These are phyloP conservation scores for Apus apus DNA, from an alignment of 2,113 vertebrate genomes.

Conservation along the genomic window DNA sequence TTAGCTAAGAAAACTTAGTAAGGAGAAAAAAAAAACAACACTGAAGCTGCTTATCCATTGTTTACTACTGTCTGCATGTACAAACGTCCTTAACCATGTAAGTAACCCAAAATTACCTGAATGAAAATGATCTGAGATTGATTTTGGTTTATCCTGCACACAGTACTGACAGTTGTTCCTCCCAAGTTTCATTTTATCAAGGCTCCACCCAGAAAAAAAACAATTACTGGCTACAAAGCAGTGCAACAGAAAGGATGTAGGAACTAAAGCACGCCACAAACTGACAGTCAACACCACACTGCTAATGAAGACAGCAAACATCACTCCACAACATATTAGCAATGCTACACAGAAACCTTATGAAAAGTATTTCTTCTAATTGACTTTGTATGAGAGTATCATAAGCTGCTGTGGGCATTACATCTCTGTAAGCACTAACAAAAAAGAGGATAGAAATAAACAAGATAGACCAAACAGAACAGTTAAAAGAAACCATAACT, in stretches of 20 bases:
- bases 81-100: background rate
- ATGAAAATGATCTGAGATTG: background rate
- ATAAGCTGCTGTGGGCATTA: background rate
- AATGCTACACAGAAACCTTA: background rate
- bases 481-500: background rate
- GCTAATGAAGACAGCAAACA: background rate
- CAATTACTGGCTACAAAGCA: background rate
- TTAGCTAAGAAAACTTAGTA: background rate
- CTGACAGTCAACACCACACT: background rate
- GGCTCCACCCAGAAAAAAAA: background rate
- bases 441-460: background rate
- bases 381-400: background rate
- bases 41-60: background rate
- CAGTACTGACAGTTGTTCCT: background rate
- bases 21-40: background rate
- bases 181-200: background rate
- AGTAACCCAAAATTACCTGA: background rate
- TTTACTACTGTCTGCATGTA: background rate
- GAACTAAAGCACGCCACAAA: background rate
- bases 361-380: background rate
- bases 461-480: background rate
- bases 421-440: background rate
- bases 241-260: background rate
- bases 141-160: background rate
- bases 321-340: background rate